Evolutionary conservation across 2,797 vertebrate genomes (phyloP), one percentile per base, ranked within the genome.

Genomic region (Margarornis squamiger): DNA sequence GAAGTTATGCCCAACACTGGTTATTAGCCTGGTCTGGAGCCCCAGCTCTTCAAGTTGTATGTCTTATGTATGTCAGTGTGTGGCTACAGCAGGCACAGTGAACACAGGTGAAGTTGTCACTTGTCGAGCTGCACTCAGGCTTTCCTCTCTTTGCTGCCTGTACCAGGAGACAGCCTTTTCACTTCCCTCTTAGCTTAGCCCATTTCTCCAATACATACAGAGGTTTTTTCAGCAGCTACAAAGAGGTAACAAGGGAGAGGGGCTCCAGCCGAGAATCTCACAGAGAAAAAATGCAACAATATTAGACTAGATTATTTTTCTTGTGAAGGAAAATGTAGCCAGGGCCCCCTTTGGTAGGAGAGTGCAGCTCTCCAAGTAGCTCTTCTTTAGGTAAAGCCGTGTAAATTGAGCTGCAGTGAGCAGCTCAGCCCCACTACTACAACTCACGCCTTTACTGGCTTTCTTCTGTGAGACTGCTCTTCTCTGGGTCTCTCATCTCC

Each of bases 71-170:
- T 0, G 4, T 0, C 1, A 66, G 17, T 12, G 11, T 27, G 10
- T 29, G 5, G 46, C 51, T 49, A 16, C 59, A 62, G 63, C 30
- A 66, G 46, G 51, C 48, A 49, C 26, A 32, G 22, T 3, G 39
- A 87, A n/a, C 30, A 17, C 0, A 5, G 6, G 52, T 16, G 15
- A 26, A 49, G 26, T 27, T 49, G 24, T 14, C 32, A 20, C 32
- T 34, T 32, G 65, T 7, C 48, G 38, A 51, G 18, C 0, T 38
- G 34, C 51, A 45, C 21, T 65, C 21, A 11, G 29, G 34, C 43
- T 51, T 70, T 58, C 36, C n/a, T 43, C 57, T 49, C 73, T 2
- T 0, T 11, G 4, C n/a, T n/a, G 21, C 18, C 11, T 0, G 0
- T 16, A 73, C 36, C 38, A 29, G 51, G 29, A 65, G 14, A 58